Evolutionary conservation across 2,797 vertebrate genomes (phyloP), one percentile per base, ranked within the genome.

Genomic region (Notolepis coatsorum): DNA sequence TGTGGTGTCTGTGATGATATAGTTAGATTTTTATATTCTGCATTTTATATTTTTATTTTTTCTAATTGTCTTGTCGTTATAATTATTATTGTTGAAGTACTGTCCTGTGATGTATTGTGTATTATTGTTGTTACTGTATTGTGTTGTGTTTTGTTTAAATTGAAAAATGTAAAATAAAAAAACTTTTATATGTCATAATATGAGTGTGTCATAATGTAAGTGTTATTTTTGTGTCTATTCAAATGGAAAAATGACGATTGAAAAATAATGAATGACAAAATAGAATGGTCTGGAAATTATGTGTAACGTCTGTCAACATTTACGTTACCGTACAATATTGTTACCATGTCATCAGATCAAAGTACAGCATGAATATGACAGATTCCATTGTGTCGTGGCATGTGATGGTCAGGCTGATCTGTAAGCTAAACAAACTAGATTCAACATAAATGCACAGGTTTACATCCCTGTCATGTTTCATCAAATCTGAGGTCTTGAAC

Each of bases 391-490:
- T 58, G 64, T 62, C 63, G 59, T 73, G 53, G 64, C 45, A 20
- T 58, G 15, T 41, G 21, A 68, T 54, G 58, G 47, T 42, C 43
- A 20, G 48, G 42, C 45, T 58, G 15, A 10, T 35, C 13, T 2
- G 13, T 37, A n/a, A 37, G 10, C 3, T 37, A 75, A 87, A 87
- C 72, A 65, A 33, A 13, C 30, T 51, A 28, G 57, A 64, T 71
- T 66, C 30, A 69, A 10, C 35, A 37, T n/a, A 20, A 71, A 73
- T 43, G 41, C 23, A 73, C 49, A 71, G 55, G 38, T 76, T 79
- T 71, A 75, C 39, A 37, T 82, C 79, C 75, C 42, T 54, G 67
- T 76, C 68, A 71, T 52, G 61, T 79, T 69, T 49, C 5, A 58
- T 76, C 65, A 81, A 65, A 18, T 70, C 38, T 17, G 17, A 28